Base-by-base conservation (phyloP, 2,113 vertebrate genomes). In the Bambusicola thoracicus region DNA sequence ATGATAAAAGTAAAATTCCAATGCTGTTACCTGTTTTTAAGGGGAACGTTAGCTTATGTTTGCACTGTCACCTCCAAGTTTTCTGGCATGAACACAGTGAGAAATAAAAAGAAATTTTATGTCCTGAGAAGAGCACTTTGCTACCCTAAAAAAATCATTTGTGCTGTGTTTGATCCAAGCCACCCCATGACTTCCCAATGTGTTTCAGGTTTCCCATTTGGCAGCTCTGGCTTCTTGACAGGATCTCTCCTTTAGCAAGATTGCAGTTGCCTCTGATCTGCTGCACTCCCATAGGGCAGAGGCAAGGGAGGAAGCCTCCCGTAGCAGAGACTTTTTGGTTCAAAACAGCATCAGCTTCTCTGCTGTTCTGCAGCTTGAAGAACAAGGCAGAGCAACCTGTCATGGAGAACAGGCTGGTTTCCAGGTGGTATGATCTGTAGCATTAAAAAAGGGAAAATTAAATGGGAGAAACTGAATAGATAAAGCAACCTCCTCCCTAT, bases 371-470 rank as follows among this genome's bases (percentile, higher is more conserved):
- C 70, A 78, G 70, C 81, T 85, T 82, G 55, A 44, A 68, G 70
- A 93, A 63, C 34, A 8, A 76, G 92, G 90, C 70, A 67, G 68
- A 90, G 84, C 56, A 65, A 79, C 93, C 89, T 91, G 82, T 2
- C 2, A 11, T 81, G 80, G 77, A 91, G 87, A 91, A 82, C 63
- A 96, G 95, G 78, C 78, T 93, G 93, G 70, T 95, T 95, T 94
- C 36, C 80, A 93, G 90, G 93, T 89, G 81, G 29, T 85, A 89
- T 41, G 53, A 92, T 94, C 41, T 46, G 84, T 89, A 80, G 72
- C 84, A 91, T 58, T 46, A 51, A 55, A 70, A 83, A 94, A 86
- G 34, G 43, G 74, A 32, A 89, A 88, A 94, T 95, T 36, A 18
- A 40, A 72, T 66, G 51, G 56, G 29, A 49, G 43, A 94, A 90